These are phyloP conservation scores for Xanthorhoe designata DNA, from an alignment of 2,888 invertebrate species.

Conservation along the genomic window DNA sequence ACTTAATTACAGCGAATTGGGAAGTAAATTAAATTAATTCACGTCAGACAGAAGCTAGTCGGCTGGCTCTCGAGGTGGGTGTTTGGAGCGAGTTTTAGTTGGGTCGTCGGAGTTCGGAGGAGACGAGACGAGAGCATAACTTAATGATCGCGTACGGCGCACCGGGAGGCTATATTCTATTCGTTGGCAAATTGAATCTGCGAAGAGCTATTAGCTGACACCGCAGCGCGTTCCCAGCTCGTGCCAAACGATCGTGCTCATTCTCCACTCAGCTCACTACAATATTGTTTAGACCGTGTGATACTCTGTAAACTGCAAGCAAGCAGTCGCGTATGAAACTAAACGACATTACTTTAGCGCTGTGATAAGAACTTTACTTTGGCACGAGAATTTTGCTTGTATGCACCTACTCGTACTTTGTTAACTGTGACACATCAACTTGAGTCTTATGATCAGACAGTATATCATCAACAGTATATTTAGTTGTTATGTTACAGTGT, in stretches of 20 bases:
- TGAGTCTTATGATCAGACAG: not conserved
- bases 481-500: not conserved
- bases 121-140: slow-evolving; percentile 72
- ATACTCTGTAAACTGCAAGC: slow-evolving; percentile 57
- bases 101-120: slow-evolving; percentile 50
- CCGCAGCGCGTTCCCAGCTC: slow-evolving; percentile 68
- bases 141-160: slow-evolving; percentile 79
- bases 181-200: slow-evolving; percentile 81
- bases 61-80: slow-evolving; percentile 54
- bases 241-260: slow-evolving; percentile 73
- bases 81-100: slow-evolving; percentile 66
- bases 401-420: not conserved
- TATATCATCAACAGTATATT: too few species aligned
- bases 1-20: slow-evolving; percentile 46
- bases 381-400: slow-evolving; percentile 30
- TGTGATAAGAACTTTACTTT: slow-evolving; percentile 42
- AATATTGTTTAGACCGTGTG: slow-evolving; percentile 65
- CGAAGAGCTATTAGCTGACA: slow-evolving; percentile 81
- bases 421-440: slow-evolving; percentile 1
- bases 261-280: slow-evolving; percentile 58
- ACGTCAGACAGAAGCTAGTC: slow-evolving; percentile 54
- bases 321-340: slow-evolving; percentile 58
- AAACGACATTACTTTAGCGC: slow-evolving; percentile 52
- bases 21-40: slow-evolving; percentile 55
- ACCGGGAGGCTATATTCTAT: slow-evolving; percentile 77